A percentile compares a stretch with the other conserved stretches of the same genome.
These are phyloP conservation scores for Reinhardtius hippoglossoides DNA, from an alignment of 2,113 vertebrate species.

Conservation along the genomic window DNA sequence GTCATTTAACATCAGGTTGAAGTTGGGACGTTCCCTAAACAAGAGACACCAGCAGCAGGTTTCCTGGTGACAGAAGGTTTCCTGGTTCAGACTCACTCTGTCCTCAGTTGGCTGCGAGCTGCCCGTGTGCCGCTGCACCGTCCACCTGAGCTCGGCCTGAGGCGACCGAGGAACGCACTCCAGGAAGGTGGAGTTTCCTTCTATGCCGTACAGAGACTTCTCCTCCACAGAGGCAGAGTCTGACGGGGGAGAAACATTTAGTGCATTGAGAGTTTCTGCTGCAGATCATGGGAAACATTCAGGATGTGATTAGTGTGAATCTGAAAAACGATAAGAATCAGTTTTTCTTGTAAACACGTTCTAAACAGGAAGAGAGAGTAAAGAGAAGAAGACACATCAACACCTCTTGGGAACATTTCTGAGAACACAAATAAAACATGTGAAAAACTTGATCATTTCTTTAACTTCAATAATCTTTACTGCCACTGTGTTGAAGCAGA, in stretches of 20 bases:
- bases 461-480: background rate
- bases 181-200: constrained; percentile 88
- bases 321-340: too few species aligned
- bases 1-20: too few species aligned
- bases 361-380: background rate
- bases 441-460: too few species aligned
- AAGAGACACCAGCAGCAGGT: background rate
- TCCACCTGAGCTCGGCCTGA: constrained; percentile 82
- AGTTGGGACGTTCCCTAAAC: too few species aligned
- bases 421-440: background rate
- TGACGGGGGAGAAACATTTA: constrained; percentile 32
- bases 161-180: constrained; percentile 83
- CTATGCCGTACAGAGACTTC: constrained; percentile 84
- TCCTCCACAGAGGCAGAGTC: constrained; percentile 56
- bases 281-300: too few species aligned
- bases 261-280: too few species aligned
- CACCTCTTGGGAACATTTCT: background rate
- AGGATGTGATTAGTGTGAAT: background rate
- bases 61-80: background rate
- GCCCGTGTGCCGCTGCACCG: constrained; percentile 52
- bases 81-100: background rate
- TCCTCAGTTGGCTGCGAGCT: background rate
- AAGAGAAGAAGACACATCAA: background rate
- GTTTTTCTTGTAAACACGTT: background rate
- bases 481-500: background rate